Evolutionary conservation across 2,888 invertebrate genomes (phyloP).

Genomic region (Conops quadrifasciatus): DNA sequence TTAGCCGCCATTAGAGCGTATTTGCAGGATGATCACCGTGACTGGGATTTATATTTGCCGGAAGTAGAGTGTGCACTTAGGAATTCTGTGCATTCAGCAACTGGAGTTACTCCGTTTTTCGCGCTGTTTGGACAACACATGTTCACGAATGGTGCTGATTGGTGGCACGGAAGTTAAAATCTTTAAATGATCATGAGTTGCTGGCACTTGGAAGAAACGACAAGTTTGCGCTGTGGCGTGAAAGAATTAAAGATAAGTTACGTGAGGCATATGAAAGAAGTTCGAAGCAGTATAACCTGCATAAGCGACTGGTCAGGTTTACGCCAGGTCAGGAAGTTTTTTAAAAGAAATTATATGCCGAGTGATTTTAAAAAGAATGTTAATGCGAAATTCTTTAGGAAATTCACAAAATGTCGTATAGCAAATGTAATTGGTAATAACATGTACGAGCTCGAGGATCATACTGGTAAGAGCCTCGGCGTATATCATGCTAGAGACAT

Average conservation of each 20-base stretch:
- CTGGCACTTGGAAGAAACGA: neutral
- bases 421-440: neutral
- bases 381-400: too few species aligned
- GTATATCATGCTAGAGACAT: too few species aligned
- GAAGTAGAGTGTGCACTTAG: conserved; percentile 32
- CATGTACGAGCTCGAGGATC: neutral
- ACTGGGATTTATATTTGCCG: conserved; percentile 5
- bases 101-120: conserved; percentile 32
- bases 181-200: neutral
- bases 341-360: neutral
- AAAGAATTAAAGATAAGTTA: too few species aligned
- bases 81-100: conserved; percentile 21
- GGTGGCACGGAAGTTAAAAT: conserved; percentile 21
- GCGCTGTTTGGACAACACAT: conserved; percentile 27
- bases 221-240: neutral
- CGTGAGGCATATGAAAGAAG: neutral
- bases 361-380: neutral
- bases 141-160: conserved; percentile 25
- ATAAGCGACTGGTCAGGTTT: neutral
- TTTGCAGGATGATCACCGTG: neutral
- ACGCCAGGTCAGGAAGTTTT: neutral
- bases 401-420: neutral
- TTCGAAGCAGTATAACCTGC: neutral
- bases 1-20: too few species aligned
- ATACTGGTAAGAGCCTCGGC: neutral